A percentile compares a stretch with the other conserved stretches of the same genome.
These are phyloP conservation scores for Margarornis squamiger DNA, from an alignment of 2,797 vertebrate genomes.

Conservation along the genomic window DNA sequence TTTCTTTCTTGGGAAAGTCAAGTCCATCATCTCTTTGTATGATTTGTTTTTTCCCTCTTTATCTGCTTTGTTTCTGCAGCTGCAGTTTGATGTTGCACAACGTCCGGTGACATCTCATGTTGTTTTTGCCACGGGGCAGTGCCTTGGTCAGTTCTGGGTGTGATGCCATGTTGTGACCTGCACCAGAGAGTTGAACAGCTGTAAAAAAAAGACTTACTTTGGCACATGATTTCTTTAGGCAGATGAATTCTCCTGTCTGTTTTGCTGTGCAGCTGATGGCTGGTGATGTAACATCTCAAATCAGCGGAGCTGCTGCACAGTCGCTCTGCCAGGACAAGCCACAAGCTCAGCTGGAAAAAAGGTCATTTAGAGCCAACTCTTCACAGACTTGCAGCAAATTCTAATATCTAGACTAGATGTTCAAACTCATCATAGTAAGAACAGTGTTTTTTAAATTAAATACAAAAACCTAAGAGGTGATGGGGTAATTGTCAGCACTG, in stretches of 20 bases:
- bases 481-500: not conserved
- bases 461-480: not conserved
- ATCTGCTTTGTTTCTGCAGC: not conserved
- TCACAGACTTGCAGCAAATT: not conserved
- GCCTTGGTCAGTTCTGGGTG: not conserved
- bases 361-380: not conserved
- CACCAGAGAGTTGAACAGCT: not conserved
- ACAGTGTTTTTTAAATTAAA: not conserved
- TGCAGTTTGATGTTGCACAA: not conserved
- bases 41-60: not conserved
- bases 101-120: accelerated
- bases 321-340: not conserved
- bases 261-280: not conserved
- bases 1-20: not conserved
- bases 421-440: not conserved
- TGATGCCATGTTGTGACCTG: not conserved
- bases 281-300: not conserved
- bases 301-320: not conserved
- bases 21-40: not conserved
- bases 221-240: accelerated
- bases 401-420: not conserved
- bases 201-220: not conserved
- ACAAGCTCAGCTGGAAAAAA: not conserved
- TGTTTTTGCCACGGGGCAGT: accelerated
- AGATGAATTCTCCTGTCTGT: not conserved